Conservation (phyloP, 2,113 vertebrate species). For the Myotis davidii region DNA sequence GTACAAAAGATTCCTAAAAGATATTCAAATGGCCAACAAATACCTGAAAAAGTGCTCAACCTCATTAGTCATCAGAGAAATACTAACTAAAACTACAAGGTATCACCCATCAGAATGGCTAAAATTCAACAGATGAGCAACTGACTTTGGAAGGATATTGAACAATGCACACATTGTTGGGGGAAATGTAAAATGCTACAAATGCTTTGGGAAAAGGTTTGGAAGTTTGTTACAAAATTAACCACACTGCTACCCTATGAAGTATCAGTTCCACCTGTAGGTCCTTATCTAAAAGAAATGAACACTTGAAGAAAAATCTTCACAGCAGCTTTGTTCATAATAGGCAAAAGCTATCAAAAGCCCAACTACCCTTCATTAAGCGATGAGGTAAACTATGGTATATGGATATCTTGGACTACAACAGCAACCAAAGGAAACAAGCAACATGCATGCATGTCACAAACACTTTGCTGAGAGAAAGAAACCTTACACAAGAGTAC, state of each 20-base stretch:
- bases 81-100: slow-evolving; percentile 17
- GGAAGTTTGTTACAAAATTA: neutral
- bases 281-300: slow-evolving; percentile 27
- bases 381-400: neutral
- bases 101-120: neutral
- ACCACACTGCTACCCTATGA: neutral
- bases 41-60: neutral
- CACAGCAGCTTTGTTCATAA: neutral
- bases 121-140: slow-evolving; percentile 21
- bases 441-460: neutral
- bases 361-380: neutral
- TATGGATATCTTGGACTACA: neutral
- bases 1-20: neutral
- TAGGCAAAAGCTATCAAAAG: neutral
- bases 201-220: neutral
- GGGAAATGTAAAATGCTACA: neutral
- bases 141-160: neutral
- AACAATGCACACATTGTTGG: neutral
- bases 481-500: neutral
- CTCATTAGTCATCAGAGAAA: neutral
- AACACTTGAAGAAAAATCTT: neutral
- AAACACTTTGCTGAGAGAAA: neutral
- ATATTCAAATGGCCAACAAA: neutral
- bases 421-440: neutral
- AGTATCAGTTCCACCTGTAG: neutral